Conservation (phyloP, 2,888 invertebrate species). For the Ennomos quercinarius region DNA sequence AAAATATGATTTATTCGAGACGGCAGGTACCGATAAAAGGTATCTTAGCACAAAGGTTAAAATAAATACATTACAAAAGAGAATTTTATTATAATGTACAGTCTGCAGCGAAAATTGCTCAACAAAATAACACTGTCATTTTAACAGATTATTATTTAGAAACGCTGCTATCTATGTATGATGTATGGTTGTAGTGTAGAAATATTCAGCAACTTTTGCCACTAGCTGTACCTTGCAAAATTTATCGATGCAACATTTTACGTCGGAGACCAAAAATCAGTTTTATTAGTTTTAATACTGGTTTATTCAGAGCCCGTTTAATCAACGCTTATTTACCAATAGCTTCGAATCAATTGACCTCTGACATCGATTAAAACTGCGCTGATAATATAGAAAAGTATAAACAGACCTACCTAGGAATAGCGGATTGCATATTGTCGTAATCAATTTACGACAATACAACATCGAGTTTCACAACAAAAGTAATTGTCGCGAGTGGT, state of each 20-base stretch:
- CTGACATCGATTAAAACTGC: constrained; percentile 13
- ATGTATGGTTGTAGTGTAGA: too few relatives aligned
- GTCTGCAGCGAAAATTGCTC: too few relatives aligned
- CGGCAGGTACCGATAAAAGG: constrained; percentile 48
- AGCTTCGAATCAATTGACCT: constrained; percentile 5
- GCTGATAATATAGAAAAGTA: constrained; percentile 40
- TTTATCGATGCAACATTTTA: not conserved
- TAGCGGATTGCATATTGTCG: constrained; percentile 69
- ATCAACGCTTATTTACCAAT: not conserved
- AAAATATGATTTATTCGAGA: constrained; percentile 73
- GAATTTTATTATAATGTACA: too few relatives aligned
- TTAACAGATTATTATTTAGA: too few relatives aligned
- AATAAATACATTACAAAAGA: too few relatives aligned
- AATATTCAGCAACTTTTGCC: not conserved
- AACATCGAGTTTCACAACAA: constrained; percentile 47
- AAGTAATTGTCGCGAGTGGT: not conserved
- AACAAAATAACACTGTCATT: too few relatives aligned
- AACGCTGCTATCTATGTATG: too few relatives aligned
- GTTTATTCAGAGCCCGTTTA: not conserved
- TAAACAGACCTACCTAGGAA: constrained; percentile 58
- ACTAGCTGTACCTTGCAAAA: constrained; percentile 21
- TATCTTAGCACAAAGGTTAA: constrained; percentile 22
- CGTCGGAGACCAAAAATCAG: constrained; percentile 13
- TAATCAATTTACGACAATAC: too few relatives aligned
- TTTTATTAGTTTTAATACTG: constrained; percentile 1